phyloP scores from a whole-genome alignment of 2,888 invertebrate species.

The Andricus quercusramuli region DNA sequence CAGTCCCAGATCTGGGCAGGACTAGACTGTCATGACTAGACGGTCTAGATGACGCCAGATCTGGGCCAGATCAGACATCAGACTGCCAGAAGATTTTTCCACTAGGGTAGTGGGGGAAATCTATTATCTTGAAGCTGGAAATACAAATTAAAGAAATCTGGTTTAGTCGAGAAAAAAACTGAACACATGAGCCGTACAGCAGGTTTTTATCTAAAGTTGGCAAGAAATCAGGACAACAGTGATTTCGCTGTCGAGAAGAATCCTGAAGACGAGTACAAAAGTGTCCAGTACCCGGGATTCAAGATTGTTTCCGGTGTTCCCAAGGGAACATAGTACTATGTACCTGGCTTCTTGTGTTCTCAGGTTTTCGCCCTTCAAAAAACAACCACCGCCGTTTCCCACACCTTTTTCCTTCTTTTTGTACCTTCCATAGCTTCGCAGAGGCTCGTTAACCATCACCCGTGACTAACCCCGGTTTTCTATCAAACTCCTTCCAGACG shows the following conservation, averaged over 20 bases:
- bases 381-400: neutral
- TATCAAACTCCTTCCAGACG: neutral
- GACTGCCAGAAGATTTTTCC: too few relatives aligned
- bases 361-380: too few relatives aligned
- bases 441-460: conserved; percentile 57
- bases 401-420: conserved; percentile 18
- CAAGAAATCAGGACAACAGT: conserved; percentile 11
- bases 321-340: conserved; percentile 48
- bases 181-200: too few relatives aligned
- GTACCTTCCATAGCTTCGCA: conserved; percentile 7
- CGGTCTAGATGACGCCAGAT: too few relatives aligned
- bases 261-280: conserved; percentile 32
- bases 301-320: conserved; percentile 66
- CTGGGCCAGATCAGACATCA: too few relatives aligned
- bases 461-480: conserved; percentile 60
- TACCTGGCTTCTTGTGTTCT: conserved; percentile 29
- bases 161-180: too few relatives aligned
- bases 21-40: too few relatives aligned
- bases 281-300: conserved; percentile 37
- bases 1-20: too few relatives aligned
- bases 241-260: conserved; percentile 9
- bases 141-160: too few relatives aligned
- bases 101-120: too few relatives aligned
- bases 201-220: neutral
- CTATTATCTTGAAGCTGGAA: too few relatives aligned